Conservation (phyloP, 2,888 invertebrate species). For the Sycophila texana region DNA sequence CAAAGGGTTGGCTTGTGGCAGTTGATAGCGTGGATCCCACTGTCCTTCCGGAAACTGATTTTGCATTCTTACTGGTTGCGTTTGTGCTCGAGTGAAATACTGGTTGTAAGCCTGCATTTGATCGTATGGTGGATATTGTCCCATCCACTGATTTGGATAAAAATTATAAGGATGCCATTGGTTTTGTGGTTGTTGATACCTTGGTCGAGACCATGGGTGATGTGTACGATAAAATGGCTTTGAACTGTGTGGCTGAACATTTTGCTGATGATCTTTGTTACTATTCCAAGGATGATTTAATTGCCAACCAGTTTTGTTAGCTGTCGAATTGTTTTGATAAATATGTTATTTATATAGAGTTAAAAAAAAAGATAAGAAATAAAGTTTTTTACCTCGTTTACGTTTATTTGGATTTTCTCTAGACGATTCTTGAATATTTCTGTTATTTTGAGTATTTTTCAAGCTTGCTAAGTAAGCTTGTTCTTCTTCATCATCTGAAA, state of each 20-base stretch:
- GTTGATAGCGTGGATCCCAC: slow-evolving; percentile 41
- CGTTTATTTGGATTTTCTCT: slow-evolving; percentile 53
- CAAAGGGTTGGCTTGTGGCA: slow-evolving; percentile 36
- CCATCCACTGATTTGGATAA: slow-evolving; percentile 53
- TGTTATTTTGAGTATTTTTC: slow-evolving; percentile 61
- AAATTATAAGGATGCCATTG: slow-evolving; percentile 45
- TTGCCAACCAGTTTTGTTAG: slow-evolving; percentile 61
- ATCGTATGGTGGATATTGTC: slow-evolving; percentile 36
- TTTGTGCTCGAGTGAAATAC: neutral
- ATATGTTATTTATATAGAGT: slow-evolving; percentile 26
- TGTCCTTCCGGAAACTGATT: slow-evolving; percentile 36
- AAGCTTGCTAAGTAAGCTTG: slow-evolving; percentile 71
- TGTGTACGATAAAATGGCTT: slow-evolving; percentile 51
- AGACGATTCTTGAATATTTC: slow-evolving; percentile 50
- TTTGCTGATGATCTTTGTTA: slow-evolving; percentile 53
- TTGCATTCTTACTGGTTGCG: slow-evolving; percentile 21
- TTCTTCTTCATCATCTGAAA: slow-evolving; percentile 94
- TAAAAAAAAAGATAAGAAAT: slow-evolving; percentile 20
- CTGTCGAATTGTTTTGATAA: slow-evolving; percentile 12
- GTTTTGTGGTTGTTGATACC: slow-evolving; percentile 49
- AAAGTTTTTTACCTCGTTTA: slow-evolving; percentile 47
- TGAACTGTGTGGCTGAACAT: slow-evolving; percentile 6
- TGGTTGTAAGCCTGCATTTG: slow-evolving; percentile 37
- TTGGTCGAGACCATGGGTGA: slow-evolving; percentile 59
- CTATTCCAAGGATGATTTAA: slow-evolving; percentile 70